phyloP scores from a whole-genome alignment of 2,888 invertebrate species.

The Lasioglossum pauxillum region DNA sequence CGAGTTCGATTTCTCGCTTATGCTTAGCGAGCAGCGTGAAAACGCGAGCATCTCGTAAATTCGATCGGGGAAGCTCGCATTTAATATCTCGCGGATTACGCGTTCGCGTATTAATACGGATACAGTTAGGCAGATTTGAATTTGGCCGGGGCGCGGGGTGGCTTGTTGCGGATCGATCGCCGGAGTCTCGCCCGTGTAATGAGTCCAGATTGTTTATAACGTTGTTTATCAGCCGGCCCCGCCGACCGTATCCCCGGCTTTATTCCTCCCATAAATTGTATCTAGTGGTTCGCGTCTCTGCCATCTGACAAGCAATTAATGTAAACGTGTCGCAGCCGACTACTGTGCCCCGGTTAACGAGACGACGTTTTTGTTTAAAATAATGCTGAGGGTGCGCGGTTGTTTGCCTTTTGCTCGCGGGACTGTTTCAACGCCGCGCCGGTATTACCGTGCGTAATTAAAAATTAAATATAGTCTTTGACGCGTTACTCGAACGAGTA shows the following conservation, averaged over 20 bases:
- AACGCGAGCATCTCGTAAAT: constrained; percentile 55
- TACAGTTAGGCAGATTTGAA: constrained; percentile 21
- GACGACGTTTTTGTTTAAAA: constrained; percentile 62
- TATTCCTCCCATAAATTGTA: constrained; percentile 56
- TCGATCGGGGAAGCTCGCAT: constrained; percentile 57
- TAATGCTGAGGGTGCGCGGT: constrained; percentile 17
- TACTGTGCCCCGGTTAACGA: constrained; percentile 54
- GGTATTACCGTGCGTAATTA: not conserved
- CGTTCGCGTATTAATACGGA: constrained; percentile 45
- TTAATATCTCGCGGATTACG: constrained; percentile 43
- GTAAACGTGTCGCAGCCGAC: constrained; percentile 59
- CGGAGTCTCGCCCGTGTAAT: constrained; percentile 52
- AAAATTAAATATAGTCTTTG: not conserved
- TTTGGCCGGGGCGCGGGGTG: constrained; percentile 13
- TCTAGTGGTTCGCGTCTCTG: constrained; percentile 44
- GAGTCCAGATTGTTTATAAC: constrained; percentile 68
- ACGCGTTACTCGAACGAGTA: not conserved
- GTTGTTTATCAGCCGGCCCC: constrained; percentile 63
- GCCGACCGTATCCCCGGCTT: constrained; percentile 52
- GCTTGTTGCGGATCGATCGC: constrained; percentile 40
- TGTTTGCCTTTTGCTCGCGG: not conserved
- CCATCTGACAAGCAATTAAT: constrained; percentile 70
- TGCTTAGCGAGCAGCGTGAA: not conserved
- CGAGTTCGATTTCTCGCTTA: not conserved
- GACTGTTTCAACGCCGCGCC: not conserved